Percentiles rank a stretch among this genome's conserved stretches.
Evolutionary conservation across 2,888 invertebrate genomes (phyloP).

Genomic region (Clanis bilineata): DNA sequence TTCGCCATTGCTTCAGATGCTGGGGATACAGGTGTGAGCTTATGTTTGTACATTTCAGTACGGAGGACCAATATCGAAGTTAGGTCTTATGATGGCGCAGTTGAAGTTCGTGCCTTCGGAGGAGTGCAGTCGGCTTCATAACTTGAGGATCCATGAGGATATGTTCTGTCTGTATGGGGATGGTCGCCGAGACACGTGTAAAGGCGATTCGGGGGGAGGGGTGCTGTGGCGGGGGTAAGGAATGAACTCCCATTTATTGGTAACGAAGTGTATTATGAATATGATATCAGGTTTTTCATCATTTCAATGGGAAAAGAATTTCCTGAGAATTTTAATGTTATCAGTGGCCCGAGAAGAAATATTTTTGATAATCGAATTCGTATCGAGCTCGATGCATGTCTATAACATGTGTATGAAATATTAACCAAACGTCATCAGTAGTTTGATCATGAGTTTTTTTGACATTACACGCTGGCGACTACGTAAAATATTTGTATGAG

Average conservation of each 20-base stretch:
- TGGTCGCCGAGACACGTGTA: constrained; percentile 56
- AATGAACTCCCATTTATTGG: neutral
- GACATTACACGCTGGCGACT: no score
- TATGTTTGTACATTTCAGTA: constrained; percentile 43
- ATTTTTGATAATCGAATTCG: no score
- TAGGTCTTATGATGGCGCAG: constrained; percentile 47
- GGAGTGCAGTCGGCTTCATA: constrained; percentile 45
- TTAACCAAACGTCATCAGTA: no score
- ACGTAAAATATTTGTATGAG: no score
- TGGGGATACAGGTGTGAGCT: no score
- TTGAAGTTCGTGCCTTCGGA: constrained; percentile 42
- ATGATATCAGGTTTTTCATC: neutral
- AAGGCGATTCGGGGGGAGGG: constrained; percentile 67
- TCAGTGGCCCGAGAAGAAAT: no score
- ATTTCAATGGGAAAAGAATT: neutral
- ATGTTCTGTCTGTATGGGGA: constrained; percentile 70
- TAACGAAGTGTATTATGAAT: neutral
- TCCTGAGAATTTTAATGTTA: no score
- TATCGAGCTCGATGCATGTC: no score
- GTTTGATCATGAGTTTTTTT: no score
- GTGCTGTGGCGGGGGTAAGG: constrained; percentile 61
- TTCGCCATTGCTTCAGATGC: no score
- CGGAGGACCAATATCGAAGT: constrained; percentile 48
- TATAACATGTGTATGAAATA: no score
- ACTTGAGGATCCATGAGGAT: constrained; percentile 42